Percentiles rank a stretch among this genome's conserved stretches.
These are phyloP conservation scores for Allobates femoralis DNA, from an alignment of 2,797 vertebrate species.

Conservation along the genomic window DNA sequence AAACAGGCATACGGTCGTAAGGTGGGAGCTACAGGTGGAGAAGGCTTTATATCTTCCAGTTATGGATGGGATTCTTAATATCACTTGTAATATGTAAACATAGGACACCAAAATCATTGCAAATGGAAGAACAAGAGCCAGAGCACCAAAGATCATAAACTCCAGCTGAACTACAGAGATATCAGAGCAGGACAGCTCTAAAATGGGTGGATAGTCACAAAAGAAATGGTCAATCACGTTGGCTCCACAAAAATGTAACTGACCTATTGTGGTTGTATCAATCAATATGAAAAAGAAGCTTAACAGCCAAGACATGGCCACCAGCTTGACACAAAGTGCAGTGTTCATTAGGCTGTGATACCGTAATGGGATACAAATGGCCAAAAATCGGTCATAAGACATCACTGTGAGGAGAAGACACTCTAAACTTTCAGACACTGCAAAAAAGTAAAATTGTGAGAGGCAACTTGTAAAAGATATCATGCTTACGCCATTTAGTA, in stretches of 20 bases:
- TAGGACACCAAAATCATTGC: neutral
- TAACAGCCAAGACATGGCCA: neutral
- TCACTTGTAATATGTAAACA: neutral
- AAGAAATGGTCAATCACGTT: constrained; percentile 2
- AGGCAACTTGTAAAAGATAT: constrained; percentile 10
- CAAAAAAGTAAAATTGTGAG: neutral
- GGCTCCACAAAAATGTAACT: neutral
- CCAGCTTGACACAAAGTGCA: neutral
- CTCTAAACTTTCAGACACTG: neutral
- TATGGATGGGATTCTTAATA: neutral
- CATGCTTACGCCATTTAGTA: neutral
- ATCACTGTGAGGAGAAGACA: constrained; percentile 14
- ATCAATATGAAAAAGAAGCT: neutral
- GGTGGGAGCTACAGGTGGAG: neutral
- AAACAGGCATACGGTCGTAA: neutral
- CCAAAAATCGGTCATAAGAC: constrained; percentile 12
- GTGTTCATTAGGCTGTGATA: neutral
- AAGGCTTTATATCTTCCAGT: neutral
- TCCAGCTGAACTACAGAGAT: neutral
- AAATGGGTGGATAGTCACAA: neutral
- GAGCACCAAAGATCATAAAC: neutral
- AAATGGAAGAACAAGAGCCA: neutral
- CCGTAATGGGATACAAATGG: neutral
- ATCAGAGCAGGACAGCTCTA: constrained; percentile 19
- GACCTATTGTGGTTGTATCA: neutral